Base-by-base conservation (phyloP, 2,797 vertebrate genomes). In the Aselliscus stoliczkanus region DNA sequence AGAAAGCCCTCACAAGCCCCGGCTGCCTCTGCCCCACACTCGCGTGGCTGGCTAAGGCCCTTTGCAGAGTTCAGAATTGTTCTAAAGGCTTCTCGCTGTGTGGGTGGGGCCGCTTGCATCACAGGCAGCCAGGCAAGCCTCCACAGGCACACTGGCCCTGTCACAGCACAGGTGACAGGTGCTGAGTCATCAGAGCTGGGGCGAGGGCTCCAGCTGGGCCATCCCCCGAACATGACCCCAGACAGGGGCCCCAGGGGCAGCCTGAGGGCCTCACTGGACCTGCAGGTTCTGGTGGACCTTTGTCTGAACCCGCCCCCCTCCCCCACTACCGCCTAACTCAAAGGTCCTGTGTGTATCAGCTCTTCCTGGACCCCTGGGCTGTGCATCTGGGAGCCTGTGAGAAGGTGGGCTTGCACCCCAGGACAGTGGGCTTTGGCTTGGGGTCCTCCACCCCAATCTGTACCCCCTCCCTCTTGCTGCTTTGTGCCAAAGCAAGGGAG, bases 361-460 rank as follows among this genome's bases (percentile, higher is more conserved):
- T 44, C 17, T 47, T 31, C 39, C 64, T 27, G 76, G 44, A 31
- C 9, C 75, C 75, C 31, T 27, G 9, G 77, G 47, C 62, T 72
- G 20, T 5, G 23, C 7, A 17, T 27, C 42, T 14, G 27, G 15
- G 13, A 34, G 21, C 42, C 54, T 9, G 2, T 0, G 6, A 44
- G 64, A 67, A 25, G 34, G 62, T 25, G 44, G 79, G 37, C 8
- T 13, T 17, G 25, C 31, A 25, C 18, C 29, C 37, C 39, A 7
- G 12, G 13, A 25, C 31, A 34, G 62, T 2, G 8, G 83, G 44
- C 1, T 2, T 1, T 4, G 23, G 44, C 54, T 42, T 17, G 0
- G 11, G 4, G 37, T 20, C 56, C 3, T 13, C n/a, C 0, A 0
- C 5, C 6, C 42, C 44, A 17, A 1, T 2, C 1, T 34, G 65